Percentiles rank a stretch among this genome's conserved stretches.
phyloP scores from a whole-genome alignment of 1,140 invertebrate species.

The Scaptomyza hsui region DNA sequence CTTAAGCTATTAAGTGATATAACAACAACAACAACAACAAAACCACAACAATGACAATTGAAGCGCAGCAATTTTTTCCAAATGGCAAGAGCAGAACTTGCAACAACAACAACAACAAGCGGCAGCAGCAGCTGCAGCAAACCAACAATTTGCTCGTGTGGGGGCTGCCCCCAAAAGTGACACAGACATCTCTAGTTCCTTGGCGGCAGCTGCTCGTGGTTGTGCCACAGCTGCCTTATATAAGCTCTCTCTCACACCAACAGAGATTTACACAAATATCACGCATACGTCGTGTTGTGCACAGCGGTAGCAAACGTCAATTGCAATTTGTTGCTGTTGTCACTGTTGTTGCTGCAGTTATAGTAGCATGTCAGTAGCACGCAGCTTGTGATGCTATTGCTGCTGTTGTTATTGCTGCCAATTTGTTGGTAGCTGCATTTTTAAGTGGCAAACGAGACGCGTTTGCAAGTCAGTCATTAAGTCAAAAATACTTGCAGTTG shows the following conservation, averaged over 20 bases:
- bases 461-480: conserved; percentile 58
- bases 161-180: conserved; percentile 25
- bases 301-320: conserved; percentile 52
- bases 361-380: conserved; percentile 19
- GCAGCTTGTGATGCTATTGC: conserved; percentile 9
- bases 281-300: conserved; percentile 66
- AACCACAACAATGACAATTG: conserved; percentile 38
- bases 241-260: conserved; percentile 8
- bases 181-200: conserved; percentile 6
- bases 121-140: conserved; percentile 15
- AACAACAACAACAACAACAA: background rate
- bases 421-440: conserved; percentile 74
- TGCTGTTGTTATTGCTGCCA: conserved; percentile 40
- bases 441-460: conserved; percentile 65
- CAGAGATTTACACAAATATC: conserved; percentile 48
- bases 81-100: conserved; percentile 15
- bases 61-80: conserved; percentile 31
- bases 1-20: conserved; percentile 20
- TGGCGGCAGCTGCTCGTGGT: conserved; percentile 1
- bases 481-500: conserved; percentile 37
- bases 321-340: conserved; percentile 48
- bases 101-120: conserved; percentile 1
- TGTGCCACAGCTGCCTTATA: conserved; percentile 23
- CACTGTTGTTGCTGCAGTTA: conserved; percentile 34
- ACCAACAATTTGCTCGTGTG: conserved; percentile 20